These are phyloP conservation scores for Crocodylus rhombifer DNA, from an alignment of 2,797 vertebrate species.

Conservation along the genomic window DNA sequence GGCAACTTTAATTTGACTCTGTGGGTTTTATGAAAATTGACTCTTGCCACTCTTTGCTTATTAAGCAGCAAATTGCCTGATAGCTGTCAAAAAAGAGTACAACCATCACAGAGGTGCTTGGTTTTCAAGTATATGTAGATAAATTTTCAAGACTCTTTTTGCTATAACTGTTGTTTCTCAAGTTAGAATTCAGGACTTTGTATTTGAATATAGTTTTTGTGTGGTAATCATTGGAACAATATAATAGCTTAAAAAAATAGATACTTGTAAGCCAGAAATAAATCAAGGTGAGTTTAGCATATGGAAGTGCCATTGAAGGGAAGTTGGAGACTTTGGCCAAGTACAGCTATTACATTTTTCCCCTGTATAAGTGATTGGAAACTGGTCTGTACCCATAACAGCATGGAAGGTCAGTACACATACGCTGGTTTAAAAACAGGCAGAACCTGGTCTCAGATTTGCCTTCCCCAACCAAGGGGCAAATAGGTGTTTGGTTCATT, in stretches of 20 bases:
- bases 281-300: background rate
- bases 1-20: background rate
- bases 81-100: background rate
- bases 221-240: background rate
- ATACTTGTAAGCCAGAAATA: background rate
- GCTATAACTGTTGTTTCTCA: background rate
- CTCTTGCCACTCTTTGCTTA: background rate
- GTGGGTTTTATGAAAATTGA: background rate
- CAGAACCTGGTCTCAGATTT: too few relatives aligned
- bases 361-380: too few relatives aligned
- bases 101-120: background rate
- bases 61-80: background rate
- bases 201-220: fast-evolving
- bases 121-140: background rate
- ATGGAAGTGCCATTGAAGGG: background rate
- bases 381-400: too few relatives aligned
- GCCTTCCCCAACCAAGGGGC: too few relatives aligned
- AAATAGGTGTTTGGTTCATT: too few relatives aligned
- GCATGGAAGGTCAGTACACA: too few relatives aligned
- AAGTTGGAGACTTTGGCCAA: background rate
- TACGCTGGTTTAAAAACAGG: background rate
- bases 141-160: slow-evolving; percentile 2
- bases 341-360: too few relatives aligned
- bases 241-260: background rate
- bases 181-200: background rate